A percentile compares a stretch with the other conserved stretches of the same genome.
Conservation (phyloP, 2,888 invertebrate genomes). For the Philonicus albiceps region DNA sequence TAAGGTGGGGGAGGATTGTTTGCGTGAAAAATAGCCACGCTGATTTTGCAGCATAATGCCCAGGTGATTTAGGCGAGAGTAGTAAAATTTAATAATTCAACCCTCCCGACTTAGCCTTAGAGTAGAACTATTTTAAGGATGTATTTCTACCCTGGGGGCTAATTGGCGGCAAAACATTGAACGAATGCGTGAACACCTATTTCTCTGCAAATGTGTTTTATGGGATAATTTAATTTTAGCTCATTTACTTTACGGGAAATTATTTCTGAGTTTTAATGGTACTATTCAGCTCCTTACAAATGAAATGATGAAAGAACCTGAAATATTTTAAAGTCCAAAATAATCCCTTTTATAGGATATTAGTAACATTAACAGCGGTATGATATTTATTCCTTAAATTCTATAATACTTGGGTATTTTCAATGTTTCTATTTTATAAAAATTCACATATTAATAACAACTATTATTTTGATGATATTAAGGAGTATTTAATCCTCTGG, state of each 20-base stretch:
- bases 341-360: not conserved
- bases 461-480: too few relatives aligned
- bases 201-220: not conserved
- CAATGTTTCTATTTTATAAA: too few relatives aligned
- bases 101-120: not conserved
- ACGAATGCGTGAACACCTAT: not conserved
- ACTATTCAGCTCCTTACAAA: not conserved
- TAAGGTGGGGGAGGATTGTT: not conserved
- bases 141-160: not conserved
- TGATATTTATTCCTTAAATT: too few relatives aligned
- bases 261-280: not conserved
- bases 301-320: not conserved
- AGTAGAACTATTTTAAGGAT: not conserved
- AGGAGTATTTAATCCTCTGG: too few relatives aligned
- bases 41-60: not conserved
- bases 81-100: not conserved
- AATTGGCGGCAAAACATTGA: not conserved
- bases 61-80: not conserved
- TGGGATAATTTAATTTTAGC: not conserved
- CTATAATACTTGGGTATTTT: too few relatives aligned
- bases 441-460: too few relatives aligned
- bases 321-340: not conserved
- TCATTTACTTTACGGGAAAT: not conserved
- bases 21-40: not conserved
- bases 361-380: not conserved